These are phyloP conservation scores for Athrips mouffetella DNA, from an alignment of 2,888 invertebrate genomes.

Conservation along the genomic window DNA sequence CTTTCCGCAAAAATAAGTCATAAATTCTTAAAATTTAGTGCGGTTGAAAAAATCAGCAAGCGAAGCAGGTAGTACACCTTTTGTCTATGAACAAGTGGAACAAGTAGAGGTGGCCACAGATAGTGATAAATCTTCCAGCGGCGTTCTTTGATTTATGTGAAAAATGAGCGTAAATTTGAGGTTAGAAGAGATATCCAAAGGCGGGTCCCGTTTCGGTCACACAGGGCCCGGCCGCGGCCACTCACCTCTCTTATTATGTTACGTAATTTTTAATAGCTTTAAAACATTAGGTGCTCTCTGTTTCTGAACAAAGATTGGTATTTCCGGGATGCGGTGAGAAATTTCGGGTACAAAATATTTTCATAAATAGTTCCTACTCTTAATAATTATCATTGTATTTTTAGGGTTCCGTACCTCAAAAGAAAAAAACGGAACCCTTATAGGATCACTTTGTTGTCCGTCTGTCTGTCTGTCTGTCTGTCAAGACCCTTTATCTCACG, in stretches of 20 bases:
- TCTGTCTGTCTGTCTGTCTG: no score
- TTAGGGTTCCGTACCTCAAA: no score
- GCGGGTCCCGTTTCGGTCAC: slow-evolving; percentile 46
- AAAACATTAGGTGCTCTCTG: slow-evolving; percentile 6
- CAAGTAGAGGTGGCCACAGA: slow-evolving; percentile 50
- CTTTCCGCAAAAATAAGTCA: slow-evolving; percentile 51
- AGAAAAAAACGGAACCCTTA: no score
- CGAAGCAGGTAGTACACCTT: slow-evolving; percentile 46
- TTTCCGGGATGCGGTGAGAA: slow-evolving; percentile 2
- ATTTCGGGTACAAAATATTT: neutral
- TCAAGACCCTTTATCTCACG: no score
- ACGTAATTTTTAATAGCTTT: slow-evolving; percentile 36
- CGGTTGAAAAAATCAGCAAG: slow-evolving; percentile 37
- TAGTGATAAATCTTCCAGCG: slow-evolving; percentile 71
- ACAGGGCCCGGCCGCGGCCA: slow-evolving; percentile 39
- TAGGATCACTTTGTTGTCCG: no score
- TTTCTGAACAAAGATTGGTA: neutral
- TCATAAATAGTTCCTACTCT: neutral
- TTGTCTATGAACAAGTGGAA: slow-evolving; percentile 47
- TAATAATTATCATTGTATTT: no score
- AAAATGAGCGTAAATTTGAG: slow-evolving; percentile 77
- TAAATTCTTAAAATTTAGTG: slow-evolving; percentile 48
- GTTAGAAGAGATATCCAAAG: slow-evolving; percentile 56
- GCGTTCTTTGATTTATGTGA: slow-evolving; percentile 76
- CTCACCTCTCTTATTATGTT: slow-evolving; percentile 48